Conservation (phyloP, 2,888 invertebrate genomes). For the Platerodrilus igneus region DNA sequence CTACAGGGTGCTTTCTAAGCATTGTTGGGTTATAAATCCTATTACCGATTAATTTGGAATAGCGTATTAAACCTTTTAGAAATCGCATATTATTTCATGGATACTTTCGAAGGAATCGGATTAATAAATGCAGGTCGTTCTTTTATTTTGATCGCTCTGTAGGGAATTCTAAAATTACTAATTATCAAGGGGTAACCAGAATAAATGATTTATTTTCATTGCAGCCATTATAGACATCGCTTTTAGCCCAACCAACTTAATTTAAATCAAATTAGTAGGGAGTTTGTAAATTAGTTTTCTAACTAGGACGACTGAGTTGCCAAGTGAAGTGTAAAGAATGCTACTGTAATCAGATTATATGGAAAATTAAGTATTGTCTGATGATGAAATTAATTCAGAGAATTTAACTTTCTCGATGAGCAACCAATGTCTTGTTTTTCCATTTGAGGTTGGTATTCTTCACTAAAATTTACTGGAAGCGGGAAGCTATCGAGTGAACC, state of each 20-base stretch:
- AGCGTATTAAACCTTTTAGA: too few relatives aligned
- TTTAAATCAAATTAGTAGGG: slow-evolving; percentile 44
- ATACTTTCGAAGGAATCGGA: too few relatives aligned
- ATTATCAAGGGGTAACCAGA: slow-evolving; percentile 26
- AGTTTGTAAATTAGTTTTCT: slow-evolving; percentile 47
- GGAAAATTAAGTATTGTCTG: slow-evolving; percentile 46
- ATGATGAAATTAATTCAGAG: slow-evolving; percentile 32
- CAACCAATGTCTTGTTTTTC: slow-evolving; percentile 4
- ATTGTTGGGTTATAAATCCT: slow-evolving; percentile 2
- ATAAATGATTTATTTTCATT: slow-evolving; percentile 34
- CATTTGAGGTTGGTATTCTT: too few relatives aligned
- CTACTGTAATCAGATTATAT: slow-evolving; percentile 43
- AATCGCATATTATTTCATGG: too few relatives aligned
- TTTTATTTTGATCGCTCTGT: too few relatives aligned
- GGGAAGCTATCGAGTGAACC: too few relatives aligned
- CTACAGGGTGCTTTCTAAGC: slow-evolving; percentile 16
- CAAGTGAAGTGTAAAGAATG: slow-evolving; percentile 42
- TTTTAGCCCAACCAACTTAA: slow-evolving; percentile 43
- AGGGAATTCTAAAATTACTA: too few relatives aligned
- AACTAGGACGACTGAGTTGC: slow-evolving; percentile 30
- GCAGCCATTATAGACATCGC: slow-evolving; percentile 27
- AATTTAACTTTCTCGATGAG: slow-evolving; percentile 13
- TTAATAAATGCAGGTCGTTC: too few relatives aligned
- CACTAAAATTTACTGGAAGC: too few relatives aligned
- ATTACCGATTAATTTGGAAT: too few relatives aligned